Percentiles rank a stretch among this genome's conserved stretches.
These are phyloP conservation scores for Probaryconus sp. DNA, from an alignment of 1,140 invertebrate genomes.

Conservation along the genomic window DNA sequence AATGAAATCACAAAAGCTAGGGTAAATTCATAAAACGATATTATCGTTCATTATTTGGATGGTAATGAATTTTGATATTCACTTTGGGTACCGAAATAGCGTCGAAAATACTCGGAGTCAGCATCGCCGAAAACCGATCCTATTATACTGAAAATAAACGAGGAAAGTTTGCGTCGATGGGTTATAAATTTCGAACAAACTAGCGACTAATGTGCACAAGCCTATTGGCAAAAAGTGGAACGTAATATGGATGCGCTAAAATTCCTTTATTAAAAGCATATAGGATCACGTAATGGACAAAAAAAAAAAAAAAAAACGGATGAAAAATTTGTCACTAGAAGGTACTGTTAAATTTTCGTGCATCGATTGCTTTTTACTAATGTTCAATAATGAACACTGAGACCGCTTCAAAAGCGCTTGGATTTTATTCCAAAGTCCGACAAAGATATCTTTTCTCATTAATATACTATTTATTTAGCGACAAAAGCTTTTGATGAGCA, in stretches of 20 bases:
- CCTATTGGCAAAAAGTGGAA: conserved; percentile 43
- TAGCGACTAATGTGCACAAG: conserved; percentile 51
- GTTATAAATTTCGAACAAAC: conserved; percentile 54
- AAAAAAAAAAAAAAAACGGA: conserved; percentile 6
- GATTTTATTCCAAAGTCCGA: no score
- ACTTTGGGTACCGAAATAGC: conserved; percentile 21
- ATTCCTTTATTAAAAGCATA: conserved; percentile 28
- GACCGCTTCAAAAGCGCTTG: no score
- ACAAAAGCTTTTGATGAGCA: no score
- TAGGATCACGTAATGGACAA: conserved; percentile 6
- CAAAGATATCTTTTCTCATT: no score
- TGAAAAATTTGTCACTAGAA: conserved; percentile 2
- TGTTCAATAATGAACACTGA: conserved; percentile 20
- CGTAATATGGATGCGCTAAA: conserved; percentile 24
- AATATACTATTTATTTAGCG: no score
- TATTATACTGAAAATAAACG: conserved; percentile 57
- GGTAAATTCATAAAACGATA: conserved; percentile 14
- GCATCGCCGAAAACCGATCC: conserved; percentile 44
- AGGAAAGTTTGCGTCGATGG: conserved; percentile 57
- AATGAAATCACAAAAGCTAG: no score
- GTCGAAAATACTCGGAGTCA: conserved; percentile 34
- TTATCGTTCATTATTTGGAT: conserved; percentile 20
- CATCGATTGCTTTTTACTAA: conserved; percentile 2
- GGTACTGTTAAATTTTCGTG: conserved; percentile 4
- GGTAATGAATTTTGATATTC: conserved; percentile 53